Evolutionary conservation across 2,888 invertebrate species (phyloP), one percentile per base, ranked within the genome.

Genomic region (Caenorhabditis becei): DNA sequence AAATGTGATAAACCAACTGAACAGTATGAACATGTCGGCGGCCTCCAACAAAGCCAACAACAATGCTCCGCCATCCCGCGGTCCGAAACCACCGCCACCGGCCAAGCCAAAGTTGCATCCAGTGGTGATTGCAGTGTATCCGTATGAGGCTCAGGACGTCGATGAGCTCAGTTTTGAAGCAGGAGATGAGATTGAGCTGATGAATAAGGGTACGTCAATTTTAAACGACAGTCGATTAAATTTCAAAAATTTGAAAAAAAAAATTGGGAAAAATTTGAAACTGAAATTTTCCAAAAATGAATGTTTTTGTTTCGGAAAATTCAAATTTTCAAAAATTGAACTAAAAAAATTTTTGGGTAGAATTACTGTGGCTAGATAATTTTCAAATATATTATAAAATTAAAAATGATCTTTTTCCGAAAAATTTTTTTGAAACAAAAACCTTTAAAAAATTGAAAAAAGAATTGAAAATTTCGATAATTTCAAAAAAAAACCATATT

Each of bases 61-160:
- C 18, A 47, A n/a, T 7, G 71, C 80, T 0, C 74, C 82, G 11
- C 65, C 83, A 5, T 80, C 83, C n/a, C 89, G 90, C 10, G 91
- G 92, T 2, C 91, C 92, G n/a, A 93, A 92, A 83, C 92, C 93
- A 7, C 90, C 91, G 47, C 91, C 90, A 82, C 77, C 88, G 91
- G 69, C 86, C 3, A 89, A 89, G 70, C 92, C 92, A 4, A 88
- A 87, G 37, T 77, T 86, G 18, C 89, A 91, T 20, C 90, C 91
- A 11, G 66, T 83, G 16, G 88, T 89, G 0, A 92, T 92, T 83
- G 93, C 93, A 10, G 91, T 94, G 67, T 94, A 94, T 89, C 93
- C 93, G 44, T 94, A 94, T 87, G 93, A 93, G 84, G 94, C 94
- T 3, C 93, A 93, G 88, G 94, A 94, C 90, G 92, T 93, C 16